Conservation (phyloP, 2,888 invertebrate species). For the Odontocolon sp. region DNA sequence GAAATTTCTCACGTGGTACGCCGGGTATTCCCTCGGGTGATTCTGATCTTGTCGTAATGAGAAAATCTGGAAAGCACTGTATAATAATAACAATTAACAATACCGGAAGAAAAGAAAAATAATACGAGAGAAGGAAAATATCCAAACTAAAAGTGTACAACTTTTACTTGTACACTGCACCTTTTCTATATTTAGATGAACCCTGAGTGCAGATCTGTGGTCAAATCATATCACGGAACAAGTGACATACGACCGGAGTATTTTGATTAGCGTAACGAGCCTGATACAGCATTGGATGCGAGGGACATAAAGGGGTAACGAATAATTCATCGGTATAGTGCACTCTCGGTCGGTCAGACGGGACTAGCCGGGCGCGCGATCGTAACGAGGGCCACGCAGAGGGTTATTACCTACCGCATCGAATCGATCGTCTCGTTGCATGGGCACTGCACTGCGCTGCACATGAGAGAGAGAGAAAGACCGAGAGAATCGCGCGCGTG, state of each 20-base stretch:
- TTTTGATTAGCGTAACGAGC: slow-evolving; percentile 42
- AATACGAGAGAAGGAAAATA: too few species aligned
- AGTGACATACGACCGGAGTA: slow-evolving; percentile 34
- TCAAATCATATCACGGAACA: slow-evolving; percentile 19
- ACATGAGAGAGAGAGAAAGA: slow-evolving; percentile 3
- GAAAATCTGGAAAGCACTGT: slow-evolving; percentile 40
- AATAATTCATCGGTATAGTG: slow-evolving; percentile 40
- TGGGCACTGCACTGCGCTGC: slow-evolving; percentile 12
- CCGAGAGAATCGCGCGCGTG: slow-evolving; percentile 5
- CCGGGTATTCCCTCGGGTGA: slow-evolving; percentile 42
- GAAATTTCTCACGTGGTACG: slow-evolving; percentile 39
- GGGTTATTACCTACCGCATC: slow-evolving; percentile 58
- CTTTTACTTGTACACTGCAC: background rate
- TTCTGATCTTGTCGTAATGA: slow-evolving; percentile 34
- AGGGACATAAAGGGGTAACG: slow-evolving; percentile 37
- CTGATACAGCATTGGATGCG: slow-evolving; percentile 35
- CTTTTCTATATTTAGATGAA: slow-evolving; percentile 11
- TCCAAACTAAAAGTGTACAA: background rate
- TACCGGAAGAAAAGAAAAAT: too few species aligned
- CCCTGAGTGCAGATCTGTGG: background rate
- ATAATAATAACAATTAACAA: slow-evolving; percentile 8
- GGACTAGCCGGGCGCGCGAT: slow-evolving; percentile 27
- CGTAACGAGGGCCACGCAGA: slow-evolving; percentile 47
- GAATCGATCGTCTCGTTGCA: slow-evolving; percentile 53
- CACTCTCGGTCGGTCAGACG: background rate